Base-by-base conservation (phyloP, 2,888 invertebrate species). In the Scotopteryx bipunctaria region DNA sequence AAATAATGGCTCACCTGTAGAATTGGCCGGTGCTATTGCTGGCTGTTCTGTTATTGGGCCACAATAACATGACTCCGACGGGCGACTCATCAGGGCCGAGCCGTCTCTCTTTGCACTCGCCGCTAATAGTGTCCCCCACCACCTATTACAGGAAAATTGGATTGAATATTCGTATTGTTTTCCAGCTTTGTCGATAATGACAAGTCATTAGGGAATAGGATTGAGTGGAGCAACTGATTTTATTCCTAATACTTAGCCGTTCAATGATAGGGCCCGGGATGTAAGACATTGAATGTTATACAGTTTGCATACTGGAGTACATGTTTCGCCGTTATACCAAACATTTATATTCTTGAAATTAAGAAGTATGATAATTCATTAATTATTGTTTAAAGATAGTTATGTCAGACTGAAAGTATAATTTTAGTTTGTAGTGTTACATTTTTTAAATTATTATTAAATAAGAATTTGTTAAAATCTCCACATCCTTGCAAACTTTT, bases 91-190 rank as follows among this genome's bases (percentile, higher is more conserved):
- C 92, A 27, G 95, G 92, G 8, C 96, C 96, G 50, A 98, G 93
- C 57, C 97, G 92, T 57, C 98, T 91, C 87, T 98, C 98, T 78
- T 98, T 98, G 84, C 97, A 98, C 78, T 98, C 96, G 27, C 97
- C 97, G 49, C 97, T 97, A 65, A 94, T 93, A 61, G 95, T 94
- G 81, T 95, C 95, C 53, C 96, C 96, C 69, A 97, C 95, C 66
- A 97, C 97, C 91, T 86, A 49, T 27, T 48, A 52, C 52, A 58
- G 57, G 59, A 58, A 58, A 62, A 65, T 17, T 3, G 8, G 8
- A 15, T 41, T 14, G 4, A 40, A 48, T 35, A 46, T 38, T 38
- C 9, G 3, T 33, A 25, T 55, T 51, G 46, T 46, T 52, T 45
- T 47, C 37, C 32, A 47, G 41, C 31, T n/a, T 41, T 40, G 11